phyloP scores from a whole-genome alignment of 2,113 vertebrate species.

The Petaurus breviceps region DNA sequence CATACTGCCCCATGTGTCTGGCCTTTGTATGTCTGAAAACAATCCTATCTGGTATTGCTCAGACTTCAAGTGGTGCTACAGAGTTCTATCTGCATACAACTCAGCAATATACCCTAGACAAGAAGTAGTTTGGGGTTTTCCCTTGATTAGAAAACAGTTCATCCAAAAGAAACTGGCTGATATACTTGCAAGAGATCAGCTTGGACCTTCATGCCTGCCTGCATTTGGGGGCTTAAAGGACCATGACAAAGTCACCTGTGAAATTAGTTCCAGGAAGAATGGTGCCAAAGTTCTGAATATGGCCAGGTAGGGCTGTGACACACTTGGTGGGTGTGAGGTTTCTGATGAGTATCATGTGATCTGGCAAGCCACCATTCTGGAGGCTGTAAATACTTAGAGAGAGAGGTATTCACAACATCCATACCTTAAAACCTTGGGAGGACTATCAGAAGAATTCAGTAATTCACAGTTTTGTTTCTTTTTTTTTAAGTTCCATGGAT shows the following conservation, averaged over 20 bases:
- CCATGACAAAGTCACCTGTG: constrained; percentile 86
- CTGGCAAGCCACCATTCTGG: constrained; percentile 93
- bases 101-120: constrained; percentile 90
- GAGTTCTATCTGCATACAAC: constrained; percentile 93
- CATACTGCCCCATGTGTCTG: constrained; percentile 84
- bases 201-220: constrained; percentile 91
- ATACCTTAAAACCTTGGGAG: constrained; percentile 91
- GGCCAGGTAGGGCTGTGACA: constrained; percentile 91
- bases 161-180: constrained; percentile 95
- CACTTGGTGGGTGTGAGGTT: constrained; percentile 93
- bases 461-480: constrained; percentile 85
- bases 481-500: background rate
- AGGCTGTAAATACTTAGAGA: constrained; percentile 96
- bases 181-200: constrained; percentile 92
- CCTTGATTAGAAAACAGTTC: constrained; percentile 91
- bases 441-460: constrained; percentile 94
- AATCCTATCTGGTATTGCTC: constrained; percentile 92
- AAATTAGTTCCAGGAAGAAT: constrained; percentile 95
- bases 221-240: constrained; percentile 91
- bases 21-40: constrained; percentile 94
- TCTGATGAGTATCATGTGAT: constrained; percentile 93
- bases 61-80: constrained; percentile 91
- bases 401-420: constrained; percentile 95
- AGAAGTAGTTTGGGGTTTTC: constrained; percentile 90
- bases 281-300: constrained; percentile 93